Evolutionary conservation across 92 coral and sea anemone genomes (phyloP), one percentile per base, ranked within the genome.

Genomic region (Parazoanthus swiftii): DNA sequence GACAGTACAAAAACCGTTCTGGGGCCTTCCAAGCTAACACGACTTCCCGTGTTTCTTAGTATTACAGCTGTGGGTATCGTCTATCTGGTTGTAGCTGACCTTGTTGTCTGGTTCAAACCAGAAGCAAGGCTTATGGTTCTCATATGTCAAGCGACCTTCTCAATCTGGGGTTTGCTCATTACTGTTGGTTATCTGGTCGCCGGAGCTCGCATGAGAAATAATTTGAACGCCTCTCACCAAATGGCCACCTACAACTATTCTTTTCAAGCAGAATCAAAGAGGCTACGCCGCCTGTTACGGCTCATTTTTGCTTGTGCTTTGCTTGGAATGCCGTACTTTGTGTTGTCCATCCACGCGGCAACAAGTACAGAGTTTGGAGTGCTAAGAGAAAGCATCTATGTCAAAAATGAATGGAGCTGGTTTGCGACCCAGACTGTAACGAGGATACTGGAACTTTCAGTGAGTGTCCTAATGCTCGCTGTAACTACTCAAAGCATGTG

Each of bases 131-230:
- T 92, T 2, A 68, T 95, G 94, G 38, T 95, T 11, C 66, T 90
- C 6, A 81, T 90, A 16, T 95, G 98, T 76, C 96, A 92, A 48
- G 85, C 89, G 16, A 71, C 89, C 0, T 95, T 92, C 68, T 93
- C 98, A 56, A 70, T 82, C 48, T 95, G 98, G 98, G 98, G 98
- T 51, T 20, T 94, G 20, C 59, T 93, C 1, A 81, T 93, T 37
- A 88, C 94, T 11, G 0, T 89, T 7, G 98, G 98, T 6, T 95
- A 90, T 63, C 78, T 88, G 11, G 65, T 77, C 15, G 90, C 94
- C 7, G 88, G 89, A 8, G 81, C 51, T 59, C 90, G 94, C 71
- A 77, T 95, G 48, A 79, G 94, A 82, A 71, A 85, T 23, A 95
- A 95, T 87, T 86, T 94, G 35, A 80, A 76, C 8, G 85, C 94